Evolutionary conservation across 1,140 invertebrate genomes (phyloP).

Genomic region (Platorchestia sp.): DNA sequence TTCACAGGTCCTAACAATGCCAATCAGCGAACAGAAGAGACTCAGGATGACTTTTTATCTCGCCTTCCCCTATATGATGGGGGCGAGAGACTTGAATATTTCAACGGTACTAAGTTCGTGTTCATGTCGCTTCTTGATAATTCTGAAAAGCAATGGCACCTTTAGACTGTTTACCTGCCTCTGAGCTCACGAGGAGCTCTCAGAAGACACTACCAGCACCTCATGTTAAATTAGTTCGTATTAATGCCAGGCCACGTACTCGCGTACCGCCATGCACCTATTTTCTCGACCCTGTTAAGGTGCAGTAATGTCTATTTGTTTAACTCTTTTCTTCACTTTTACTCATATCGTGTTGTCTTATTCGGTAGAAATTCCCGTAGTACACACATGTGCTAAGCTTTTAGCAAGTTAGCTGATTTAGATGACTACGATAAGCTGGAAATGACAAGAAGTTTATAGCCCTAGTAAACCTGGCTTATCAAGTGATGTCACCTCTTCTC

Average conservation of each 20-base stretch:
- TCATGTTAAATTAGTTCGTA: background rate
- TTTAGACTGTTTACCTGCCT: background rate
- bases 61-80: background rate
- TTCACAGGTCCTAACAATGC: too few relatives aligned
- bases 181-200: background rate
- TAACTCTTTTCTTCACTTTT: background rate
- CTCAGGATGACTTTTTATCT: too few relatives aligned
- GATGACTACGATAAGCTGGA: background rate
- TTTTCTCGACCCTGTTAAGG: background rate
- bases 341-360: background rate
- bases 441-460: background rate
- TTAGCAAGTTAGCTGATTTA: background rate
- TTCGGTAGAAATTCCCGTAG: background rate
- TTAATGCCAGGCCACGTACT: background rate
- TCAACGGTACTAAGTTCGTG: background rate
- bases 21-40: too few relatives aligned
- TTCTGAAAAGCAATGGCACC: background rate
- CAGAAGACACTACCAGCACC: background rate
- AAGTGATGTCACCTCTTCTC: background rate
- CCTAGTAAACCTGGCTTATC: background rate
- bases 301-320: background rate
- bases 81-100: background rate
- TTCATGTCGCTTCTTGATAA: background rate
- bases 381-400: background rate
- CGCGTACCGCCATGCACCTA: background rate